These are phyloP conservation scores for Acanthoscelides obtectus DNA, from an alignment of 2,888 invertebrate species.

Conservation along the genomic window DNA sequence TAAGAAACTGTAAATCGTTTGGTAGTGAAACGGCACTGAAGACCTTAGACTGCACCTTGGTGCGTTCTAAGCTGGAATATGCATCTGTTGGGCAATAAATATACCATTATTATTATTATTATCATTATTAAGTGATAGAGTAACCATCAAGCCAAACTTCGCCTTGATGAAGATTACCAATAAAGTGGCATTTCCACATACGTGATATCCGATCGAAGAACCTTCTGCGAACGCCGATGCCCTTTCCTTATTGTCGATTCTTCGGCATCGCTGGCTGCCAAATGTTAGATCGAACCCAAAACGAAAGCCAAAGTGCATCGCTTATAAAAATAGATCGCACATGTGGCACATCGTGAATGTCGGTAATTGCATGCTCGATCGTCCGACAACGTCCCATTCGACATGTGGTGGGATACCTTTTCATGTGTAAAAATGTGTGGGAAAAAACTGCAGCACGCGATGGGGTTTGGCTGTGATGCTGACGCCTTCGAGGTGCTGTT, in stretches of 20 bases:
- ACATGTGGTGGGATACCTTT: slow-evolving; percentile 20
- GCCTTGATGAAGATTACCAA: too few species aligned
- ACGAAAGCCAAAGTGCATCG: slow-evolving; percentile 26
- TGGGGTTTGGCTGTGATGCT: background rate
- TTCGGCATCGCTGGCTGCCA: slow-evolving; percentile 40
- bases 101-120: too few species aligned
- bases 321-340: slow-evolving; percentile 43
- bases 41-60: too few species aligned
- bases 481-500: background rate
- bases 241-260: slow-evolving; percentile 17
- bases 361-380: slow-evolving; percentile 36
- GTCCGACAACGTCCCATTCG: slow-evolving; percentile 16
- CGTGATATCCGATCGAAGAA: too few species aligned
- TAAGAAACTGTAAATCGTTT: too few species aligned
- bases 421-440: slow-evolving; percentile 31
- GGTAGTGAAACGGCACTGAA: too few species aligned
- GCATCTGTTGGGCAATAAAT: too few species aligned
- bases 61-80: too few species aligned
- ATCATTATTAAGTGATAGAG: too few species aligned
- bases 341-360: slow-evolving; percentile 35
- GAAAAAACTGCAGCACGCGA: background rate
- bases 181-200: too few species aligned
- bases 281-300: slow-evolving; percentile 41
- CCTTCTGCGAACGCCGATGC: background rate
- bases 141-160: too few species aligned